A percentile compares a stretch with the other conserved stretches of the same genome.
Conservation (phyloP, 2,113 vertebrate genomes). For the Euleptes europaea region DNA sequence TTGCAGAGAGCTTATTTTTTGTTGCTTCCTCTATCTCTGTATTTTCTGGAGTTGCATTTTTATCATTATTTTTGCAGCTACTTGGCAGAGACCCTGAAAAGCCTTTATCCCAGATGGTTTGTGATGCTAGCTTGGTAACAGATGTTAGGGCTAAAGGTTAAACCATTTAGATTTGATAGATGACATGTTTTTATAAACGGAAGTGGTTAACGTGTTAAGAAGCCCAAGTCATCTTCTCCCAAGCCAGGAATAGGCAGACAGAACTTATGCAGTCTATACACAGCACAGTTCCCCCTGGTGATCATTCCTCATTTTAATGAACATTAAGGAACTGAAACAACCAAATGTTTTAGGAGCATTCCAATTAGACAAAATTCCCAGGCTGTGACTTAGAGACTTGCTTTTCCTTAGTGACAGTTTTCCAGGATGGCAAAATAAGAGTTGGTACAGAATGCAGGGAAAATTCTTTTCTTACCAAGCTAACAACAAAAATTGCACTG, state of each 20-base stretch:
- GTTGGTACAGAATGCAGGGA: background rate
- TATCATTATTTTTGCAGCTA: slow-evolving; percentile 45
- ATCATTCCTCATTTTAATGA: background rate
- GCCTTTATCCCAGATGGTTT: slow-evolving; percentile 44
- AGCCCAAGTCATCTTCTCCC: slow-evolving; percentile 16
- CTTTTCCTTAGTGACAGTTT: background rate
- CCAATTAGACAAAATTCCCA: slow-evolving; percentile 1
- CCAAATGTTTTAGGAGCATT: background rate
- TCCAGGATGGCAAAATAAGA: background rate
- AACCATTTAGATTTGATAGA: slow-evolving; percentile 82
- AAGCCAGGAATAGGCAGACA: background rate
- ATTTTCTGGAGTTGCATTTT: slow-evolving; percentile 29
- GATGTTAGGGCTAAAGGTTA: slow-evolving; percentile 88
- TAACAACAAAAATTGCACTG: background rate
- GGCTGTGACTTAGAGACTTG: background rate
- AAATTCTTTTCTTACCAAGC: background rate
- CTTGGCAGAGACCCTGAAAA: slow-evolving; percentile 21
- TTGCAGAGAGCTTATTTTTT: background rate
- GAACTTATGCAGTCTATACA: slow-evolving; percentile 20
- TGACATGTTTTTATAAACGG: slow-evolving; percentile 77
- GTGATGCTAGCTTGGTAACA: slow-evolving; percentile 75
- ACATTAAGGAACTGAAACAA: background rate
- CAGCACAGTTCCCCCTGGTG: background rate
- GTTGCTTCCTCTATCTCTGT: slow-evolving; percentile 13
- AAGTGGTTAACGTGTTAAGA: slow-evolving; percentile 64